phyloP scores from a whole-genome alignment of 2,888 invertebrate species.

The Diachrysia chrysitis region DNA sequence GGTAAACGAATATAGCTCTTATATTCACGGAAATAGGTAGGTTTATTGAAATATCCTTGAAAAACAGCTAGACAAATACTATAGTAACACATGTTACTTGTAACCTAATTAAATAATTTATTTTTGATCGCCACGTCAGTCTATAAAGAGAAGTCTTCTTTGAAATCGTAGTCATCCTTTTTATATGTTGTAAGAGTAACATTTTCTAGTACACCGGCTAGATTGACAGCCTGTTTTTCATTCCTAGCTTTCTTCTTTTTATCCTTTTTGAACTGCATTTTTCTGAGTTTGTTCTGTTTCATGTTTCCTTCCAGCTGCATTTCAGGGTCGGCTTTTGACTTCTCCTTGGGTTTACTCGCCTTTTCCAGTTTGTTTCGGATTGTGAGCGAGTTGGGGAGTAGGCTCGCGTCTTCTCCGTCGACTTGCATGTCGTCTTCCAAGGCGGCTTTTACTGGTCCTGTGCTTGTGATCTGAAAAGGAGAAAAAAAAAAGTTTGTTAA shows the following conservation, averaged over 20 bases:
- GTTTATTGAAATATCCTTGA: conserved; percentile 37
- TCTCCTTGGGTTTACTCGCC: conserved; percentile 72
- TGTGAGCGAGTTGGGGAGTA: conserved; percentile 80
- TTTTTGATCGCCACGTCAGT: background rate
- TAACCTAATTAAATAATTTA: conserved; percentile 31
- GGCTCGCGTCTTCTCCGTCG: conserved; percentile 83
- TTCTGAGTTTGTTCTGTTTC: conserved; percentile 80
- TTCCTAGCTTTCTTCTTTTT: conserved; percentile 85
- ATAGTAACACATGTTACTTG: conserved; percentile 18
- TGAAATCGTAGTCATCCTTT: conserved; percentile 90
- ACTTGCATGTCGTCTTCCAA: conserved; percentile 86
- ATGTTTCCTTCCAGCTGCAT: conserved; percentile 92
- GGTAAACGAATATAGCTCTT: conserved; percentile 18
- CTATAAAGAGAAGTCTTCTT: conserved; percentile 87
- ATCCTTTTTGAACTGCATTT: conserved; percentile 91
- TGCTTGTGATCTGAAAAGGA: conserved; percentile 87
- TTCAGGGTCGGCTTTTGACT: conserved; percentile 89
- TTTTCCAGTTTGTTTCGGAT: conserved; percentile 80
- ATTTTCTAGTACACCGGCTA: conserved; percentile 91
- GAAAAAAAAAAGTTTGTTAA: too few species aligned
- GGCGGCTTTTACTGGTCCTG: conserved; percentile 89
- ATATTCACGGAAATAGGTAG: conserved; percentile 13
- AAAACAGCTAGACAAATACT: conserved; percentile 39
- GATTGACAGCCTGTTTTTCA: conserved; percentile 90
- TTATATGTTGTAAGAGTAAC: conserved; percentile 83